Evolutionary conservation across 2,888 invertebrate species (phyloP), one percentile per base, ranked within the genome.

Genomic region (Tipula confusa): DNA sequence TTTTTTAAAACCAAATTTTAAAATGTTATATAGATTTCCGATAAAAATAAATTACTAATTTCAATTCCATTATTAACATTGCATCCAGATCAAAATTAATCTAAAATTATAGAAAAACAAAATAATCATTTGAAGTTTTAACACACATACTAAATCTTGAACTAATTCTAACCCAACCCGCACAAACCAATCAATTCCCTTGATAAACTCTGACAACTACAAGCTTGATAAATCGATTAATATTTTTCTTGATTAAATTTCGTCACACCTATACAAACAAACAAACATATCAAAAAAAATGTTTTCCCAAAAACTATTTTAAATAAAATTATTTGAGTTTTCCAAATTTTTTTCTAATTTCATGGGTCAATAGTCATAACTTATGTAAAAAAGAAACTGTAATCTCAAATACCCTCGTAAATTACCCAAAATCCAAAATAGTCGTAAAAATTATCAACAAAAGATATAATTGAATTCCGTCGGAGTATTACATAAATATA

Each of bases 391-490:
- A 24, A 43, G 64, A 64, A 64, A 18, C 5, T 64, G 3, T 64
- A 64, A 64, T 24, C 64, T 64, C 11, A 11, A 64, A 64, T n/a
- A 64, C 64, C 64, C 24, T 64, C 24, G 13, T 64, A 64, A 64
- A 64, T 64, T 9, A 64, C 24, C 24, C 9, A 64, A 64, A 9
- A 64, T 64, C 24, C 9, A 64, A 64, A 64, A 64, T 7, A 9
- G 64, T 24, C 64, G 24, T 64, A 64, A 64, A 64, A 64, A 64
- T 64, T 24, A 64, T 64, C 64, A 64, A 64, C 64, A 64, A 64
- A n/a, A 64, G 64, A 64, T 64, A 64, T 64, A 24, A 24, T 64
- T 64, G 64, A 24, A 64, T 24, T 64, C 64, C 64, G 64, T 64
- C 64, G 64, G 64, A n/a, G n/a, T n/a, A n/a, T n/a, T n/a, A n/a